These are phyloP conservation scores for Chascanopsetta lugubris DNA, from an alignment of 2,113 vertebrate species.

Conservation along the genomic window DNA sequence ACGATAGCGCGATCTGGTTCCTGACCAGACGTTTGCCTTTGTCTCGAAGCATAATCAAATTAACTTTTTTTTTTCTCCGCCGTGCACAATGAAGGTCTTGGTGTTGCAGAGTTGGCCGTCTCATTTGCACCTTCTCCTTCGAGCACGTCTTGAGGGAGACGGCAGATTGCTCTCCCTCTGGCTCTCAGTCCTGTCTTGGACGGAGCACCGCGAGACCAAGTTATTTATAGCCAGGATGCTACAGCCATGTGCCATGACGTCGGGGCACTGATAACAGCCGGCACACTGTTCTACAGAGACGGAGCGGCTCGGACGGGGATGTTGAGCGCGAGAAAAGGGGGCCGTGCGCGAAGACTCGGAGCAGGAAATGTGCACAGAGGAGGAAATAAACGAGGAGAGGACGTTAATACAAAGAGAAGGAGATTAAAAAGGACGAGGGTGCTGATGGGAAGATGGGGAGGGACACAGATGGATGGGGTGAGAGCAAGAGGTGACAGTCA, in stretches of 20 bases:
- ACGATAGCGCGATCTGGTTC: slow-evolving; percentile 8
- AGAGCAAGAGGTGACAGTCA: slow-evolving; percentile 35
- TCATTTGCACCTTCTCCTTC: slow-evolving; percentile 52
- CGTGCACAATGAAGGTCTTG: slow-evolving; percentile 31
- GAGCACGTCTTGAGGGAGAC: slow-evolving; percentile 68
- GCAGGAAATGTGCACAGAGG: slow-evolving; percentile 24
- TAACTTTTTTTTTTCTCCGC: slow-evolving; percentile 33
- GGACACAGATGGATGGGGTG: slow-evolving; percentile 32
- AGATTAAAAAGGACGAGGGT: slow-evolving; percentile 29
- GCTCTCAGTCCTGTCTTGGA: slow-evolving; percentile 64
- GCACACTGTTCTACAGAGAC: slow-evolving; percentile 56
- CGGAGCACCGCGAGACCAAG: slow-evolving; percentile 55
- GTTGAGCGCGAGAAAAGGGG: slow-evolving; percentile 11
- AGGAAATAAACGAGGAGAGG: background rate
- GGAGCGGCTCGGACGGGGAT: slow-evolving; percentile 43
- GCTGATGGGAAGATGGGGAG: slow-evolving; percentile 43
- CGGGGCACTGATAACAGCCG: slow-evolving; percentile 57
- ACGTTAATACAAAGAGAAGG: slow-evolving; percentile 32
- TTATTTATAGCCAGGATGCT: slow-evolving; percentile 73
- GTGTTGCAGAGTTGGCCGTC: slow-evolving; percentile 26
- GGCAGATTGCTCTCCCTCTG: slow-evolving; percentile 76
- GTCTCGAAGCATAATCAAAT: slow-evolving; percentile 34
- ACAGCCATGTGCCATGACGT: slow-evolving; percentile 72
- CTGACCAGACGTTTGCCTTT: slow-evolving; percentile 20
- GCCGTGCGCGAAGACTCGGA: background rate